These are phyloP conservation scores for Anisognathus igniventris DNA, from an alignment of 2,797 vertebrate species.

Conservation along the genomic window DNA sequence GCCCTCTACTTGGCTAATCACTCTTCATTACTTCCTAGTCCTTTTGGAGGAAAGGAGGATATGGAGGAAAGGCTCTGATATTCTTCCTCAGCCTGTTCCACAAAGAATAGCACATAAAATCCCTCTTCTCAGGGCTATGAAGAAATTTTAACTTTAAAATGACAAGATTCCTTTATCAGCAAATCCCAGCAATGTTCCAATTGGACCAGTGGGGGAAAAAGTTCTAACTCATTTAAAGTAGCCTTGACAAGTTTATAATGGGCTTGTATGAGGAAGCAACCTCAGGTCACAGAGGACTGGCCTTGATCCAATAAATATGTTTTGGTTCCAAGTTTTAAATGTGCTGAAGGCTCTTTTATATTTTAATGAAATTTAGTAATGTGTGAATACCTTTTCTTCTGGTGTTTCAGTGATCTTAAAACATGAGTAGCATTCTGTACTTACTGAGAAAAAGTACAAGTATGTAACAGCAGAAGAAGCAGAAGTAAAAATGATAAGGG, in stretches of 20 bases:
- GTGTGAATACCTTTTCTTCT: not conserved
- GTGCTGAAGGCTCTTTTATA: not conserved
- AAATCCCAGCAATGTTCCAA: not conserved
- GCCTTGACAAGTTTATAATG: slow-evolving; percentile 18
- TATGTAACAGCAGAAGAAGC: not conserved
- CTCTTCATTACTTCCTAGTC: not conserved
- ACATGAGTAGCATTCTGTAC: not conserved
- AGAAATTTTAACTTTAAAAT: not conserved
- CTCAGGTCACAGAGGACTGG: not conserved
- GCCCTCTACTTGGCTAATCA: not conserved
- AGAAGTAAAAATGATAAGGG: not conserved
- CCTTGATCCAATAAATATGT: not conserved
- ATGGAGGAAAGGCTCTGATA: not conserved
- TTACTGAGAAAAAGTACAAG: not conserved
- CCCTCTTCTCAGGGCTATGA: not conserved
- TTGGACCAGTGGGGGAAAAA: not conserved
- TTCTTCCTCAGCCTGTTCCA: not conserved
- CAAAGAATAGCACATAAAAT: not conserved
- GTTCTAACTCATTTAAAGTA: slow-evolving; percentile 7
- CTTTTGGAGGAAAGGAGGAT: too few species aligned
- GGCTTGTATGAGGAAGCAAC: not conserved
- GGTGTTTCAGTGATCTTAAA: not conserved
- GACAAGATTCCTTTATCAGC: not conserved
- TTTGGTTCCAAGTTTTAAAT: not conserved
- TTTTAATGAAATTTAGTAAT: not conserved